Evolutionary conservation across 2,113 vertebrate genomes (phyloP).

Genomic region (Pantherophis guttatus): DNA sequence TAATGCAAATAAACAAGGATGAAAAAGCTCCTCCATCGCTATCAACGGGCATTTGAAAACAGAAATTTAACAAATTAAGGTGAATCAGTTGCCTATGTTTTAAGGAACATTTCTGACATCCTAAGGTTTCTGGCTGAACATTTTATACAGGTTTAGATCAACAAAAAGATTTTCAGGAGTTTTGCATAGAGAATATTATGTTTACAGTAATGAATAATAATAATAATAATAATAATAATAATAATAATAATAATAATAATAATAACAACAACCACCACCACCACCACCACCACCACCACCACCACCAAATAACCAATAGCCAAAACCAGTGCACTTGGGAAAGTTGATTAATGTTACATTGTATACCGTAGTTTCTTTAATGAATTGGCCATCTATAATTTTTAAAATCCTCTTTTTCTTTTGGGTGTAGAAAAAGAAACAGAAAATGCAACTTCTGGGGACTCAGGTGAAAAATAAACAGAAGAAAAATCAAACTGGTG

Average conservation of each 20-base stretch:
- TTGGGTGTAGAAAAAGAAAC: neutral
- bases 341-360: neutral
- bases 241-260: neutral
- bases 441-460: neutral
- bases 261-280: too few species aligned
- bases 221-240: neutral
- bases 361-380: neutral
- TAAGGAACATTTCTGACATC: neutral
- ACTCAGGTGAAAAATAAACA: neutral
- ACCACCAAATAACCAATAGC: too few species aligned
- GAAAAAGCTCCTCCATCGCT: neutral
- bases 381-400: neutral
- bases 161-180: neutral
- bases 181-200: too few species aligned
- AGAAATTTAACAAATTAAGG: neutral
- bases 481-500: neutral
- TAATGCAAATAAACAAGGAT: neutral
- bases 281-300: too few species aligned
- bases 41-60: neutral
- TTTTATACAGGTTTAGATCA: neutral
- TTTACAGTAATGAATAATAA: neutral
- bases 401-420: neutral
- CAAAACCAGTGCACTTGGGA: neutral
- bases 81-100: neutral
- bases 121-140: neutral